phyloP scores from a whole-genome alignment of 2,888 invertebrate species.

The Pycnomerus fuliginosus region DNA sequence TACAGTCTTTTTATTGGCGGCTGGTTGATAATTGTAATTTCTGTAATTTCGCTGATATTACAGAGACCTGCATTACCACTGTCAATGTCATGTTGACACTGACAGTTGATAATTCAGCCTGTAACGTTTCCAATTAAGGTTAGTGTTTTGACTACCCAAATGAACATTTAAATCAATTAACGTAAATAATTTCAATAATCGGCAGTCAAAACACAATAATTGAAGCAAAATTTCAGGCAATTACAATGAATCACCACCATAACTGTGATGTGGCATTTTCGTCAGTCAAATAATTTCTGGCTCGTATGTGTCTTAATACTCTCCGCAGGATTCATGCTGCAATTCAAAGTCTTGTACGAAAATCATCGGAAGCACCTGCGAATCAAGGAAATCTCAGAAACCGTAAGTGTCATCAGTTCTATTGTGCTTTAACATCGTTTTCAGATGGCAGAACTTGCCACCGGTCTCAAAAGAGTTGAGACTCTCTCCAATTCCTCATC shows the following conservation, averaged over 20 bases:
- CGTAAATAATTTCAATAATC: too few relatives aligned
- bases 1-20: too few relatives aligned
- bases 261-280: slow-evolving; percentile 35
- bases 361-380: slow-evolving; percentile 38
- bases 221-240: too few relatives aligned
- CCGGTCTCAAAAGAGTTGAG: slow-evolving; percentile 26
- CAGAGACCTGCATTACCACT: too few relatives aligned
- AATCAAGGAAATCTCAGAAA: slow-evolving; percentile 33
- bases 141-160: too few relatives aligned
- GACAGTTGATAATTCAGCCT: too few relatives aligned
- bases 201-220: too few relatives aligned
- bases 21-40: too few relatives aligned
- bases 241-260: slow-evolving; percentile 13
- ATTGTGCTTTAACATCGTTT: slow-evolving; percentile 10
- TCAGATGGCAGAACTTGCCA: slow-evolving; percentile 33
- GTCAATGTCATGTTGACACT: too few relatives aligned
- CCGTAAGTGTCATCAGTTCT: slow-evolving; percentile 28
- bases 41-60: too few relatives aligned
- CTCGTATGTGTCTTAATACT: slow-evolving; percentile 35
- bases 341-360: slow-evolving; percentile 37
- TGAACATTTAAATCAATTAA: too few relatives aligned
- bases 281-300: slow-evolving; percentile 38
- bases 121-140: too few relatives aligned
- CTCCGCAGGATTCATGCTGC: slow-evolving; percentile 35
- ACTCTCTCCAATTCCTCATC: slow-evolving; percentile 26